phyloP scores from a whole-genome alignment of 2,888 invertebrate genomes.

The Aleiodes leptofemur region DNA sequence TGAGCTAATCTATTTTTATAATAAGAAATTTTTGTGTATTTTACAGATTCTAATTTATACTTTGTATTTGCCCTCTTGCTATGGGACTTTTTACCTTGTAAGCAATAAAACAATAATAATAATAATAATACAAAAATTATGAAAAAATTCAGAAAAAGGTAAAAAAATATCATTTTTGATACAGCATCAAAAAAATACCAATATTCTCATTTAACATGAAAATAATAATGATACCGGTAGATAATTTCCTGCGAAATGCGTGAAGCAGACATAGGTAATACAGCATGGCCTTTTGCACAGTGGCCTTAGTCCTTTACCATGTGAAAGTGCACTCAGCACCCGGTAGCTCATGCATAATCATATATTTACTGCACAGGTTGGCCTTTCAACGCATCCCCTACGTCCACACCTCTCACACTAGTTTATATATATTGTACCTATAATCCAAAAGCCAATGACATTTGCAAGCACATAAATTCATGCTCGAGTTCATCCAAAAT shows the following conservation, averaged over 20 bases:
- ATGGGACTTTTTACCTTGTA: too few species aligned
- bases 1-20: too few species aligned
- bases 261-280: constrained; percentile 49
- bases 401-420: constrained; percentile 37
- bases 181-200: too few species aligned
- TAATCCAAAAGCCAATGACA: constrained; percentile 12
- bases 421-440: constrained; percentile 38
- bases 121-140: too few species aligned
- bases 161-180: too few species aligned
- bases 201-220: constrained; percentile 48
- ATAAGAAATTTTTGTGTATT: too few species aligned
- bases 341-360: constrained; percentile 71
- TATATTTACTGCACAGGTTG: constrained; percentile 66
- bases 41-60: too few species aligned
- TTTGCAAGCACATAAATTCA: constrained; percentile 26
- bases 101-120: too few species aligned
- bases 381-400: constrained; percentile 43
- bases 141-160: too few species aligned
- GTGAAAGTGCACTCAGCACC: constrained; percentile 69
- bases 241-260: constrained; percentile 8
- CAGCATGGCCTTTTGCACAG: constrained; percentile 53
- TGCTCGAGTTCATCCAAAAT: constrained; percentile 14
- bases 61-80: too few species aligned
- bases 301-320: constrained; percentile 43
- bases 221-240: neutral